Base-by-base conservation (phyloP, 2,113 vertebrate species). In the Prolemur simus region DNA sequence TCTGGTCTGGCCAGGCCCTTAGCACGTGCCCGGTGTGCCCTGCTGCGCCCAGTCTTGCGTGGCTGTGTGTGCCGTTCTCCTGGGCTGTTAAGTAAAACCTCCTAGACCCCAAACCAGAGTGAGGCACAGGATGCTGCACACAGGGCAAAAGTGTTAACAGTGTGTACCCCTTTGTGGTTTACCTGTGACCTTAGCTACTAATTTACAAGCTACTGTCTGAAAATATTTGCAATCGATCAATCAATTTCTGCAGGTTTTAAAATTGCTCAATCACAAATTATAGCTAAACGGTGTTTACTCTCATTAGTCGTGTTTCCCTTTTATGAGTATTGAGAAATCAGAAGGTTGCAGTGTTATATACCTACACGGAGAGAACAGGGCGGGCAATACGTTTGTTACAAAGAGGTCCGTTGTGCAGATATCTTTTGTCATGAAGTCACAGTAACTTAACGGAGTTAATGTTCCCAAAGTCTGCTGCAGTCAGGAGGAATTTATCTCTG, bases 21-120 rank as follows among this genome's bases (percentile, higher is more conserved):
- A 3, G 14, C 9, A 6, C 0, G 29, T 5, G 20, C 13, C 2
- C 7, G 25, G 1, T 17, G 6, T 9, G 11, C 23, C 25, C n/a
- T 37, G 49, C 15, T 6, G 0, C 4, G 6, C 54, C 3, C n/a
- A 5, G 0, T 47, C 20, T 14, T 13, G 4, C 39, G 39, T 13
- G n/a, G 17, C 4, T 11, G 18, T 1, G 18, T 25, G 37, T 39
- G n/a, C 18, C 29, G 42, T 21, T n/a, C 3, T 21, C 21, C 17
- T 15, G 15, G 20, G 10, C 34, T 25, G 5, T 6, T 15, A 83
- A 49, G 32, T 64, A 29, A 74, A 54, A 54, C 14, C 13, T 25
- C 63, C 49, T 25, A 7, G 45, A 45, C 82, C 66, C 54, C 3
- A 32, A 63, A 77, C 9, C 54, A 58, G 32, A 42, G 32, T 27